Evolutionary conservation across 1,140 invertebrate species (phyloP), one percentile per base, ranked within the genome.

Genomic region (Drosophila guanche): DNA sequence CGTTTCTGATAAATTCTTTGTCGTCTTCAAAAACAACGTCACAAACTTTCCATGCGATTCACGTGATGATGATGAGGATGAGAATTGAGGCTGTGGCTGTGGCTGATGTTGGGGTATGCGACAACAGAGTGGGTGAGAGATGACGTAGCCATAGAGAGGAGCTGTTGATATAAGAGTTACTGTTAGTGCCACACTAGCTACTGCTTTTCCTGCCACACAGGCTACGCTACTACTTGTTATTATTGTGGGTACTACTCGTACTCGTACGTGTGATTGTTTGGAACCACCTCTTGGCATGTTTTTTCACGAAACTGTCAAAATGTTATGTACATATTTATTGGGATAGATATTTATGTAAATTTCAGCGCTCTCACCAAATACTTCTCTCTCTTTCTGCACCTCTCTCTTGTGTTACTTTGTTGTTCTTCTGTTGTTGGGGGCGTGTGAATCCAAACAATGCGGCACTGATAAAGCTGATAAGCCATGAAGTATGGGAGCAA

Each of bases 301-400:
- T 85, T 85, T 85, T 78, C 77, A 86, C 68, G 48, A 88, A 86
- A 85, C 81, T 86, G 81, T 88, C 81, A 86, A 85, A 86, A 88
- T 75, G 83, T 75, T 86, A 88, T 48, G 54, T 69, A 81, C 81
- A 86, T 81, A 81, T 84, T 84, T 85, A 58, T 67, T 70, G 66
- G 55, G 12, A 20, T 69, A 73, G 61, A 76, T 88, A 68, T 79
- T 66, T 70, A 86, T 80, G 81, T 85, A 86, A 85, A 86, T 86
- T 76, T 79, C 65, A 47, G 66, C 43, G 60, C 47, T 65, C 45
- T 46, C 22, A 62, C 57, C 52, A 69, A 79, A 59, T 57, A 76
- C 41, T 7, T 27, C 43, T 68, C 41, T 74, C 41, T 66, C 54
- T 14, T 61, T 40, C 48, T 51, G 48, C 56, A 46, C 42, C 42